phyloP scores from a whole-genome alignment of 2,888 invertebrate genomes.

The Scelioninae gen. 1 region DNA sequence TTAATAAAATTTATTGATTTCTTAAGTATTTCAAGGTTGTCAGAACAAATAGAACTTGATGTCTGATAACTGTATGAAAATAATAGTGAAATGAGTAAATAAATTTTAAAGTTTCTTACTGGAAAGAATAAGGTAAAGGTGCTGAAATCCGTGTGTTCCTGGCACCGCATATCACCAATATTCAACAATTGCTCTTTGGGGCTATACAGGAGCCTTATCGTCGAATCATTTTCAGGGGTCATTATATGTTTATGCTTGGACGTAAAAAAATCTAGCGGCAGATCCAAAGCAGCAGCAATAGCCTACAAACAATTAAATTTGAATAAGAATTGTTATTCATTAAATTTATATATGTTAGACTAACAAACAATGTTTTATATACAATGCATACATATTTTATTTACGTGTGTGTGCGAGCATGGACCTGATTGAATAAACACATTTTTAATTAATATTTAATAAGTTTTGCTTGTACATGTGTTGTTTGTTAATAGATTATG shows the following conservation, averaged over 20 bases:
- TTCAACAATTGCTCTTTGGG: slow-evolving; percentile 63
- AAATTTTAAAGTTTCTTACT: slow-evolving; percentile 6
- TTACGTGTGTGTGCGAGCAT: no score
- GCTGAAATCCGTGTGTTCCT: slow-evolving; percentile 89
- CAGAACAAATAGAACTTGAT: no score
- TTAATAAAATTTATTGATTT: no score
- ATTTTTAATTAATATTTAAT: no score
- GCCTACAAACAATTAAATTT: slow-evolving; percentile 75
- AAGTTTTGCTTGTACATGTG: no score
- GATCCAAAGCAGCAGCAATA: slow-evolving; percentile 85
- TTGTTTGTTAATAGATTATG: no score
- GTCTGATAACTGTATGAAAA: no score
- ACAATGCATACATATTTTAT: not conserved
- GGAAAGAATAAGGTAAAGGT: slow-evolving; percentile 89
- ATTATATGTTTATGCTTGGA: slow-evolving; percentile 89
- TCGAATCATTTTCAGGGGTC: slow-evolving; percentile 87
- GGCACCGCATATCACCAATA: slow-evolving; percentile 52
- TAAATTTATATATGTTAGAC: not conserved
- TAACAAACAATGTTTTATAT: not conserved
- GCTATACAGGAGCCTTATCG: slow-evolving; percentile 86
- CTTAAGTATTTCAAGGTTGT: no score
- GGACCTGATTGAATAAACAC: no score
- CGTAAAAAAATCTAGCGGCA: slow-evolving; percentile 87
- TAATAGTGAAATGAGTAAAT: no score
- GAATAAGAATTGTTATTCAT: not conserved